These are phyloP conservation scores for Ictalurus punctatus DNA, from an alignment of 2,113 vertebrate genomes.

Conservation along the genomic window DNA sequence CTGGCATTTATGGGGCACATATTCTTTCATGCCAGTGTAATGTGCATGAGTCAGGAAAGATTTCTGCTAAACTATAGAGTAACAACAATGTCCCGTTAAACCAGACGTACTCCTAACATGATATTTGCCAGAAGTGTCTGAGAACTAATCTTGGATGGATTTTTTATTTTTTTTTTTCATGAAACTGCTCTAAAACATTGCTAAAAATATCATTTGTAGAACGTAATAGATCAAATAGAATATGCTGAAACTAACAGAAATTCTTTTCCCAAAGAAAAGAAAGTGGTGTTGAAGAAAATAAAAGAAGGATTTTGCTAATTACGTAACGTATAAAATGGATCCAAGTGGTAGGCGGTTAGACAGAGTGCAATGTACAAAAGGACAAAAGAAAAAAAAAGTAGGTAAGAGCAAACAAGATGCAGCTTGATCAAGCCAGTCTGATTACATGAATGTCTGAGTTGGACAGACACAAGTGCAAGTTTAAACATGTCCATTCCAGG, in stretches of 20 bases:
- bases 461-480: not conserved
- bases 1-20: not conserved
- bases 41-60: not conserved
- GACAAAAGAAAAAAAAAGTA: not conserved
- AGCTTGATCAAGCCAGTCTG: not conserved
- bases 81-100: not conserved
- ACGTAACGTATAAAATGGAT: not conserved
- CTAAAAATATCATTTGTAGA: not conserved
- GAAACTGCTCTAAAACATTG: not conserved
- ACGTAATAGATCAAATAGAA: not conserved
- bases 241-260: not conserved
- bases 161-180: not conserved
- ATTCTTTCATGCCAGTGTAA: not conserved
- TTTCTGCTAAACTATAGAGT: not conserved
- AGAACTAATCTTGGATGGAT: not conserved
- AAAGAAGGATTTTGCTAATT: not conserved
- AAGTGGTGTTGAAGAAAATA: not conserved
- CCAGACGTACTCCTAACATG: not conserved
- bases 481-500: not conserved
- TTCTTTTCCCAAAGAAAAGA: not conserved
- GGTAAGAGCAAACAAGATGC: not conserved
- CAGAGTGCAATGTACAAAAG: not conserved
- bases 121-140: not conserved
- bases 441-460: not conserved
- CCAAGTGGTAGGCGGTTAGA: not conserved